Percentiles rank a stretch among this genome's conserved stretches.
Evolutionary conservation across 2,888 invertebrate genomes (phyloP).

Genomic region (Agriopis aurantiaria): DNA sequence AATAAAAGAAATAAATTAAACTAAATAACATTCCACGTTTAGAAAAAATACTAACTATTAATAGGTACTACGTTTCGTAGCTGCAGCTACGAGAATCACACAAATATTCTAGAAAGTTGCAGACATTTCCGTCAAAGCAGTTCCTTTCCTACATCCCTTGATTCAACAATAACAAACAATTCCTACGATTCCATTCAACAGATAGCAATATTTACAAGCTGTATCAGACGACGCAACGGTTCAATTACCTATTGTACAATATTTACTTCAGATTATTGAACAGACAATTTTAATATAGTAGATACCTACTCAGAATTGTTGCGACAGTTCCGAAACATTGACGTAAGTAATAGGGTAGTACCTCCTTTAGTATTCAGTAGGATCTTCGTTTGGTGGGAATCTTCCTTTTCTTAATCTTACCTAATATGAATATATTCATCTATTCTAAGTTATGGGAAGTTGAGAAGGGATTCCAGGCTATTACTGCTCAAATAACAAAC

Average conservation of each 20-base stretch:
- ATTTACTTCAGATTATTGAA: conserved; percentile 34
- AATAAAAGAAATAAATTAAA: too few relatives aligned
- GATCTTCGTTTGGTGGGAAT: too few relatives aligned
- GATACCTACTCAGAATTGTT: neutral
- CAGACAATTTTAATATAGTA: conserved; percentile 1
- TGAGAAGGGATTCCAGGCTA: too few relatives aligned
- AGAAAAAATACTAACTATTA: neutral
- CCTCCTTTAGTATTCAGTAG: too few relatives aligned
- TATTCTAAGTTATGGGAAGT: too few relatives aligned
- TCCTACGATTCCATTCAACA: conserved; percentile 47
- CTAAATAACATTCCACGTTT: too few relatives aligned
- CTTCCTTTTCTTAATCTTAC: too few relatives aligned
- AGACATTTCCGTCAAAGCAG: neutral
- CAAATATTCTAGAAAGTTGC: conserved; percentile 7
- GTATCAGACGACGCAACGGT: conserved; percentile 31
- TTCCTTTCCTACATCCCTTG: conserved; percentile 42
- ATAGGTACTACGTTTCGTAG: neutral
- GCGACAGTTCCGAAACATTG: neutral
- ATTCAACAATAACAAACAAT: conserved; percentile 31
- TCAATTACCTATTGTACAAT: conserved; percentile 47
- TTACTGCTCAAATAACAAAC: too few relatives aligned
- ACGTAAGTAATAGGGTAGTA: too few relatives aligned
- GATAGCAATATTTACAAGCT: conserved; percentile 41
- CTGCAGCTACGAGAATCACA: neutral
- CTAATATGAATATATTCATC: too few relatives aligned